These are phyloP conservation scores for Pycnonotus jocosus DNA, from an alignment of 2,113 vertebrate genomes.

Conservation along the genomic window DNA sequence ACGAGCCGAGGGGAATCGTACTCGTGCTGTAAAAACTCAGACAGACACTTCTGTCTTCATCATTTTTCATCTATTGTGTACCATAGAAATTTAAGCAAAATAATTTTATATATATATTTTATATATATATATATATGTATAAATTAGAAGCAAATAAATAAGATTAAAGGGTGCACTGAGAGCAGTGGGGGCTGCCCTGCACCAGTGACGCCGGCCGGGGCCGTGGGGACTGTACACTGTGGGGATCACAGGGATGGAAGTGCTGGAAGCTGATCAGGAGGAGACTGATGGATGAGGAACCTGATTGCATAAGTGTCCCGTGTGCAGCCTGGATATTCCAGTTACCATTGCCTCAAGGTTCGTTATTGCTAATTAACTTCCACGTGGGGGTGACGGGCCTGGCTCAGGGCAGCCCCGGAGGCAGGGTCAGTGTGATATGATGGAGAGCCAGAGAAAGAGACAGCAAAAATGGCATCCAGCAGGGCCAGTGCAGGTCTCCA, in stretches of 20 bases:
- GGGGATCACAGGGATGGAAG: not conserved
- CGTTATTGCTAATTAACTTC: constrained; percentile 70
- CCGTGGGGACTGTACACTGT: not conserved
- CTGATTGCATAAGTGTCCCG: constrained; percentile 13
- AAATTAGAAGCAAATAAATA: constrained; percentile 70
- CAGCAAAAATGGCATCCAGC: not conserved
- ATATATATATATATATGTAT: constrained; percentile 65
- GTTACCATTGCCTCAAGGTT: not conserved
- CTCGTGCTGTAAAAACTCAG: constrained; percentile 55
- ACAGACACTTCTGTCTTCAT: constrained; percentile 66
- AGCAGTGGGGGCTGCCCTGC: not conserved
- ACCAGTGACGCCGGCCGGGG: not conserved
- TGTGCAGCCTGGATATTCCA: constrained; percentile 14
- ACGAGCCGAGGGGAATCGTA: not conserved
- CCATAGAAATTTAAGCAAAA: constrained; percentile 79
- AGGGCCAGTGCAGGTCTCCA: not conserved
- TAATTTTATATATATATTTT: constrained; percentile 64
- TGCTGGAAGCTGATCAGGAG: not conserved
- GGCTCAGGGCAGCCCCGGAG: rapidly evolving
- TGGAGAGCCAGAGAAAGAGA: not conserved
- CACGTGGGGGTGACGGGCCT: not conserved
- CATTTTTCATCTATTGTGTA: constrained; percentile 60
- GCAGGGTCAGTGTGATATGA: not conserved
- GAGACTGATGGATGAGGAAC: not conserved
- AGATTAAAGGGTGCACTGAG: constrained; percentile 5